Percentiles rank a stretch among this genome's conserved stretches.
These are phyloP conservation scores for Xenopus borealis DNA, from an alignment of 2,113 vertebrate species.

Conservation along the genomic window DNA sequence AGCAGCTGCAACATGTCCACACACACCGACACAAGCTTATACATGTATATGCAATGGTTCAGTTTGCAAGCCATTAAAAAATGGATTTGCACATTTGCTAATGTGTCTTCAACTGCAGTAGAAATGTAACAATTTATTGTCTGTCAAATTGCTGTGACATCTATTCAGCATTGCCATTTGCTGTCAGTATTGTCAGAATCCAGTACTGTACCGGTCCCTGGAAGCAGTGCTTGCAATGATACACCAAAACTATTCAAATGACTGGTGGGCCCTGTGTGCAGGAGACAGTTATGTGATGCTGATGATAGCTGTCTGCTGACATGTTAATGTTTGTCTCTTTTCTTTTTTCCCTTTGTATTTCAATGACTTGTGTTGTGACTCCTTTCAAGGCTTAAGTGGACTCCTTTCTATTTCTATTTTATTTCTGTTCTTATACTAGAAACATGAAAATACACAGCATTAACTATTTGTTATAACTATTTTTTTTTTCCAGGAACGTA, in stretches of 20 bases:
- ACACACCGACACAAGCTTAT: too few species aligned
- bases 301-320: conserved; percentile 34
- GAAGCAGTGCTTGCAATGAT: conserved; percentile 27
- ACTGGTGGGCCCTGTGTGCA: conserved; percentile 11
- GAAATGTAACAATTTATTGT: conserved; percentile 36
- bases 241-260: conserved; percentile 13
- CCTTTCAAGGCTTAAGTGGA: conserved; percentile 11
- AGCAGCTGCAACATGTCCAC: too few species aligned
- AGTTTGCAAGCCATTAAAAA: not conserved
- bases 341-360: conserved; percentile 22
- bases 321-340: conserved; percentile 28
- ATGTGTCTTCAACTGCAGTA: conserved; percentile 17
- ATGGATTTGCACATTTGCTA: conserved; percentile 11
- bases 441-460: not conserved
- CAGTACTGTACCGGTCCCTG: conserved; percentile 27
- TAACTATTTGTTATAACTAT: not conserved
- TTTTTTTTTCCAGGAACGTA: too few species aligned
- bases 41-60: too few species aligned
- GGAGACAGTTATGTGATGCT: conserved; percentile 33
- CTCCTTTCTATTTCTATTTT: not conserved
- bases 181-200: conserved; percentile 31
- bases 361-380: conserved; percentile 32
- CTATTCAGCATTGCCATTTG: conserved; percentile 35
- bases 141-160: conserved; percentile 28
- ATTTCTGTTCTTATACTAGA: conserved; percentile 1